Conservation (phyloP, 2,888 invertebrate genomes). For the Lycocerus yunnanus region DNA sequence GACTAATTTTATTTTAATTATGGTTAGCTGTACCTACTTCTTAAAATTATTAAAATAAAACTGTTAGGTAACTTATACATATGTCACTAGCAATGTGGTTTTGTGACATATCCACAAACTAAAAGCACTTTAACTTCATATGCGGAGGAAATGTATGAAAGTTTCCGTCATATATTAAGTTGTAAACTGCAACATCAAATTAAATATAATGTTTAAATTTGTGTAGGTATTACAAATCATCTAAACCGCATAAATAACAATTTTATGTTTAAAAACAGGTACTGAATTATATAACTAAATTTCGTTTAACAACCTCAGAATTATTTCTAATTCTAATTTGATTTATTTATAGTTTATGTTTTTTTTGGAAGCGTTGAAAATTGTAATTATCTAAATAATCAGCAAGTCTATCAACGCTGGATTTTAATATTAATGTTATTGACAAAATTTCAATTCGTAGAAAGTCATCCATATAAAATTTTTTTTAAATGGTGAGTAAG, state of each 20-base stretch:
- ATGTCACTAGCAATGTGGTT: constrained; percentile 37
- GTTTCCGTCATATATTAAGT: constrained; percentile 38
- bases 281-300: neutral
- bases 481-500: neutral
- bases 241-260: neutral
- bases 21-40: neutral
- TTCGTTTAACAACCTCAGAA: neutral
- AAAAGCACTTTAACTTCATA: constrained; percentile 44
- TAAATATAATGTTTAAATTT: constrained; percentile 25
- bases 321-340: neutral
- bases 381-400: neutral
- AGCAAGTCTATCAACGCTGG: neutral
- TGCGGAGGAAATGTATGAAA: constrained; percentile 39
- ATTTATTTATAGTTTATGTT: neutral
- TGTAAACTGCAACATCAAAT: constrained; percentile 34
- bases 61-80: constrained; percentile 20
- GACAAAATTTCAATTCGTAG: neutral
- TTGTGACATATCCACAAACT: constrained; percentile 37
- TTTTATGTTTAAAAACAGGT: neutral
- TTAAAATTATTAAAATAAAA: constrained; percentile 8
- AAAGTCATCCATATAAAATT: neutral
- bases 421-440: neutral
- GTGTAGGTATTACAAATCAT: neutral
- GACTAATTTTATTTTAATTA: neutral
- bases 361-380: neutral